Evolutionary conservation across 2,888 invertebrate genomes (phyloP).

Genomic region (Linyphia triangularis): DNA sequence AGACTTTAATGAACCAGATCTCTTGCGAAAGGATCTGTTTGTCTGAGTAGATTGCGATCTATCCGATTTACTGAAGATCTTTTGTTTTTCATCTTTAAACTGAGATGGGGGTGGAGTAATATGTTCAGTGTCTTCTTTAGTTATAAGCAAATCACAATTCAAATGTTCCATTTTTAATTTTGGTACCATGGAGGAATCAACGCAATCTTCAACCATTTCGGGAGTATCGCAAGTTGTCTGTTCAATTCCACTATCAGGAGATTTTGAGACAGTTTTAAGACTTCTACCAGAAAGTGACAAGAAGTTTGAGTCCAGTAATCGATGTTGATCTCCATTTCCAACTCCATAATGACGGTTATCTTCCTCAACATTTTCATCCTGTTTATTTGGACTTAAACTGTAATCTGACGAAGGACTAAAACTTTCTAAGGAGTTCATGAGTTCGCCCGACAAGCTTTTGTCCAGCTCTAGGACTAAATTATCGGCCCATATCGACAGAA

Average conservation of each 20-base stretch:
- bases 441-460: conserved; percentile 50
- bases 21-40: not conserved
- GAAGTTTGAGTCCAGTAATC: not conserved
- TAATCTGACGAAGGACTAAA: conserved; percentile 63
- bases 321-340: not conserved
- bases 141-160: conserved; percentile 4
- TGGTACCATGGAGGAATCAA: not conserved
- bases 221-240: conserved; percentile 31
- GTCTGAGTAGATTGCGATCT: conserved; percentile 47
- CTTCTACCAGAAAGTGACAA: not conserved
- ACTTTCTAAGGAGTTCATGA: conserved; percentile 23
- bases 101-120: conserved; percentile 56
- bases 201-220: conserved; percentile 22
- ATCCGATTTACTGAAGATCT: not conserved
- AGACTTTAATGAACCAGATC: conserved; percentile 2
- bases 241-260: conserved; percentile 71
- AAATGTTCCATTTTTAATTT: not conserved
- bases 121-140: not conserved
- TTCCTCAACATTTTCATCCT: conserved; percentile 16
- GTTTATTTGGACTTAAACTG: conserved; percentile 57
- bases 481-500: conserved; percentile 68
- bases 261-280: conserved; percentile 30
- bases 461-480: conserved; percentile 67
- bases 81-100: conserved; percentile 28
- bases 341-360: not conserved